Conservation (phyloP, 2,113 vertebrate species). For the Hiodon tergisus region DNA sequence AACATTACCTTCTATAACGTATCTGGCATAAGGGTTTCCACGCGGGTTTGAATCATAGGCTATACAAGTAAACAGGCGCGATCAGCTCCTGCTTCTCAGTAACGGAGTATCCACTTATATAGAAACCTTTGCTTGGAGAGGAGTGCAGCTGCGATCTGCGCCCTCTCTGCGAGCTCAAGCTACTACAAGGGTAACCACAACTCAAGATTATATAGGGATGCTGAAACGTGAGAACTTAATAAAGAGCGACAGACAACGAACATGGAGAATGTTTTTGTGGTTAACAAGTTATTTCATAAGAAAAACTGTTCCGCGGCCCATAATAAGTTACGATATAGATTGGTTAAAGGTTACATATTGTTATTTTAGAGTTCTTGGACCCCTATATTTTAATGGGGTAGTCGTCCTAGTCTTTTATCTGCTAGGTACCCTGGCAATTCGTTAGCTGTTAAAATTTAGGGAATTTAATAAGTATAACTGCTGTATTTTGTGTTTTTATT, state of each 20-base stretch:
- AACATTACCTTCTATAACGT: no score
- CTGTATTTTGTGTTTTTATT: no score
- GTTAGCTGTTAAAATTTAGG: conserved; percentile 32
- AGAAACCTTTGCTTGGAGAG: conserved; percentile 42
- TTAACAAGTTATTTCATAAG: neutral
- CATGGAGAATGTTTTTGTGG: neutral
- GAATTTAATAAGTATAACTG: no score
- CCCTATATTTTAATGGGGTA: conserved; percentile 22
- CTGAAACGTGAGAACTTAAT: neutral
- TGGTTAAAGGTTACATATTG: neutral
- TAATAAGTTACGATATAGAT: neutral
- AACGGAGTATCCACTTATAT: conserved; percentile 40
- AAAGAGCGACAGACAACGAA: neutral
- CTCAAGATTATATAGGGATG: conserved; percentile 27
- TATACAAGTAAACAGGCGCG: neutral
- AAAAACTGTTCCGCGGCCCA: neutral
- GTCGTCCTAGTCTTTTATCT: conserved; percentile 31
- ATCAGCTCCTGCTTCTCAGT: conserved; percentile 21
- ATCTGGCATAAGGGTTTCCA: no score
- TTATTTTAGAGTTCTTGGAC: conserved; percentile 5
- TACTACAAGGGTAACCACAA: conserved; percentile 51
- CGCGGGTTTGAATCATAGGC: neutral
- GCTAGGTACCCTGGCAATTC: conserved; percentile 40
- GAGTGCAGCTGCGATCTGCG: conserved; percentile 54
- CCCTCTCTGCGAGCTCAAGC: conserved; percentile 40